Base-by-base conservation (phyloP, 2,113 vertebrate species). In the Phrynosoma platyrhinos region DNA sequence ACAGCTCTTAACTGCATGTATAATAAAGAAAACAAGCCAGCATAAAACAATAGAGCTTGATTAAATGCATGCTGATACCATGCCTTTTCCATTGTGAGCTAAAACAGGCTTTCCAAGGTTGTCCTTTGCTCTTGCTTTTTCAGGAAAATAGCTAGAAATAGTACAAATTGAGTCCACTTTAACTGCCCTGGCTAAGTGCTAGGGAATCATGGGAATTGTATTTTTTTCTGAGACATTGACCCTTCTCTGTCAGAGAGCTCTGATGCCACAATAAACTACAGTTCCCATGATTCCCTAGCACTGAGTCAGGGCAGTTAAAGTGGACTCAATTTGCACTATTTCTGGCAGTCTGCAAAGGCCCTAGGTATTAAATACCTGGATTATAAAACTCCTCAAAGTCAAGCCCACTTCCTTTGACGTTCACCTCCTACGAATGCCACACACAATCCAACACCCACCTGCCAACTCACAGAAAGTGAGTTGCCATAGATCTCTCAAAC, bases 381-480 rank as follows among this genome's bases (percentile, higher is more conserved):
- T 94, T 75, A 83, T 71, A 91, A 91, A 86, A 83, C 87, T 90
- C 47, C 90, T 91, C 90, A 75, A 30, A 89, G 82, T 77, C 90
- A 80, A 89, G 92, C 92, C 91, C 27, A 75, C 90, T 95, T 94
- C 94, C 91, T 95, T 91, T 95, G 92, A 94, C 88, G 89, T 88
- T 91, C 77, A 12, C 86, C n/a, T 91, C 91, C 92, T 91, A 91
- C 85, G 0, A 93, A 90, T 91, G 92, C 91, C 92, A 95, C 84
- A 95, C 84, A 86, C 94, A 94, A 91, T 92, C 92, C 91, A 92
- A 91, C 87, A 0, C 92, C 94, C 92, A 93, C 92, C 0, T 2
- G 23, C 58, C 89, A 91, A 55, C 88, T 88, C 87, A 27, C 79
- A 87, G 84, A 89, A 90, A 88, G 91, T 77, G 82, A 91, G 87